Percentiles rank a stretch among this genome's conserved stretches.
Evolutionary conservation across 1,140 invertebrate genomes (phyloP).

Genomic region (Anoplolepis gracilipes): DNA sequence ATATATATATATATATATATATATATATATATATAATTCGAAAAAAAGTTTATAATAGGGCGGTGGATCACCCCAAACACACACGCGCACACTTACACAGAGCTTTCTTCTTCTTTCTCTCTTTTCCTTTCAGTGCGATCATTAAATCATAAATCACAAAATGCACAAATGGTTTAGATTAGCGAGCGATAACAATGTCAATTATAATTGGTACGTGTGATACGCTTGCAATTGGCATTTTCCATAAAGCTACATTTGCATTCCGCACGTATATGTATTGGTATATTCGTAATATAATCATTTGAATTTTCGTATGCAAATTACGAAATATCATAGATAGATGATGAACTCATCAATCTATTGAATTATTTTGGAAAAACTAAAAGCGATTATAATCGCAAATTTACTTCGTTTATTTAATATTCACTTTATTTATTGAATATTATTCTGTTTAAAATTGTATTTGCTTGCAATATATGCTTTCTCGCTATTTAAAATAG

Average conservation of each 20-base stretch:
- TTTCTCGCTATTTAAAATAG: neutral
- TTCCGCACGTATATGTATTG: neutral
- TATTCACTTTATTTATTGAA: neutral
- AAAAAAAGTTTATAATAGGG: conserved; percentile 75
- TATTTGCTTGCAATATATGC: neutral
- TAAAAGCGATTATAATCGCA: neutral
- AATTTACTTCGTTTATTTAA: neutral
- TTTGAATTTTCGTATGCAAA: neutral
- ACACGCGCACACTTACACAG: conserved; percentile 4
- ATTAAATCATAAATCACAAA: conserved; percentile 72
- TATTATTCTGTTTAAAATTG: neutral
- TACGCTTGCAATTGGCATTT: conserved; percentile 24
- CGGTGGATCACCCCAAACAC: conserved; percentile 10
- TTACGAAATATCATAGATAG: neutral
- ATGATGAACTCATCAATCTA: too few species aligned
- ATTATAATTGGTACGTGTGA: conserved; percentile 31
- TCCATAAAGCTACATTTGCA: neutral
- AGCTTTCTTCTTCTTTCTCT: neutral
- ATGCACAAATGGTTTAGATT: conserved; percentile 68
- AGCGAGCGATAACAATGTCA: conserved; percentile 28
- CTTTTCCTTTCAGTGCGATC: conserved; percentile 60
- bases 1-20: conserved; percentile 74
- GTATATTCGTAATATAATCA: conserved; percentile 4
- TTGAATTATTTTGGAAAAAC: neutral
- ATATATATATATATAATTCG: conserved; percentile 80